Evolutionary conservation across 2,888 invertebrate species (phyloP).

Genomic region (Drosophila diplacantha): DNA sequence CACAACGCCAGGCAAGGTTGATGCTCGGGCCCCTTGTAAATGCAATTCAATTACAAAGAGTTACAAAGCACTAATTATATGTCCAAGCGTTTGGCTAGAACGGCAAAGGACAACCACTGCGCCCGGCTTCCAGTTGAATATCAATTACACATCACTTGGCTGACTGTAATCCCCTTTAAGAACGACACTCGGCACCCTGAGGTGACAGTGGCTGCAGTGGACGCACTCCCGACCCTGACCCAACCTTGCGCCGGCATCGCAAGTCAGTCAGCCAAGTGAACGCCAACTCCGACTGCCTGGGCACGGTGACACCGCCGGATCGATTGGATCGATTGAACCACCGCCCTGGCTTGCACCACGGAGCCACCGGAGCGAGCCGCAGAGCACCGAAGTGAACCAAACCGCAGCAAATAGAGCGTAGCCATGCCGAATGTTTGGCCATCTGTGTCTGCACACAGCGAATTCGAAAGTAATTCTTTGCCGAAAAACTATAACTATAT

Average conservation of each 20-base stretch:
- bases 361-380: conserved; percentile 8
- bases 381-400: conserved; percentile 15
- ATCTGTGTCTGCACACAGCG: conserved; percentile 51
- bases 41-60: not conserved
- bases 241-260: conserved; percentile 33
- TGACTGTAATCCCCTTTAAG: conserved; percentile 10
- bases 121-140: conserved; percentile 10
- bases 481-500: not conserved
- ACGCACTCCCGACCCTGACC: conserved; percentile 26
- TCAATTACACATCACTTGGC: conserved; percentile 9
- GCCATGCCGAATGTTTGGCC: conserved; percentile 58
- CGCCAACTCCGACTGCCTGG: conserved; percentile 1
- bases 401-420: conserved; percentile 61
- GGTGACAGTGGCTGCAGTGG: conserved; percentile 20
- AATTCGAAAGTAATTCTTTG: conserved; percentile 55
- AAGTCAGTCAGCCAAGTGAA: conserved; percentile 27
- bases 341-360: conserved; percentile 14
- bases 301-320: conserved; percentile 13
- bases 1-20: not conserved
- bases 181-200: conserved; percentile 11
- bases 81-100: not conserved
- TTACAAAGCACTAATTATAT: not conserved
- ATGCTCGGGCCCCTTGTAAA: not conserved
- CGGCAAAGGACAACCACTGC: conserved; percentile 9
- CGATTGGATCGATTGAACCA: conserved; percentile 16